Percentiles rank a stretch among this genome's conserved stretches.
Conservation (phyloP, 2,113 vertebrate species). For the Rhinolophus ferrumequinum region DNA sequence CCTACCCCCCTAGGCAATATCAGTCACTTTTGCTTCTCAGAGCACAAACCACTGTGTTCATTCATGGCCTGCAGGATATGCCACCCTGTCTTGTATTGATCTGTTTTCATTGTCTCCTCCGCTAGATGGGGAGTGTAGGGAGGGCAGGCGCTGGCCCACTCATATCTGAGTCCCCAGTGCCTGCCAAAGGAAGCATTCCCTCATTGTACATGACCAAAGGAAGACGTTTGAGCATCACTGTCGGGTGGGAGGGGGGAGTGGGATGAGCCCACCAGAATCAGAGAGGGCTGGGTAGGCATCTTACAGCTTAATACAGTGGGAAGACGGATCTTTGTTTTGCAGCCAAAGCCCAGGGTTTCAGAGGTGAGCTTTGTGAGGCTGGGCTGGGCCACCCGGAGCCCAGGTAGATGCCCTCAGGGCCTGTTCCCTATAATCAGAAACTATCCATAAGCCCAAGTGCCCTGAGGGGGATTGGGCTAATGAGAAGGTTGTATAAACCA, state of each 20-base stretch:
- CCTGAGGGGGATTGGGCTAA: constrained; percentile 51
- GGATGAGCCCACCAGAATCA: background rate
- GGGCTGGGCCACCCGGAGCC: background rate
- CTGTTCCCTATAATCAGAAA: background rate
- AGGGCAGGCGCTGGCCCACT: background rate
- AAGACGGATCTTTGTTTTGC: background rate
- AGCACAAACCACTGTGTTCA: background rate
- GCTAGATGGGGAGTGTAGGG: rapidly evolving
- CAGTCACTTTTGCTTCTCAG: background rate
- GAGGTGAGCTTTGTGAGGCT: background rate
- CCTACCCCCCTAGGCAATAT: background rate
- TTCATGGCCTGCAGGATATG: rapidly evolving
- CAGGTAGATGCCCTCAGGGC: background rate
- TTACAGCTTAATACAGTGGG: background rate
- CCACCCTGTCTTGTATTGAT: background rate
- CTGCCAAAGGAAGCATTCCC: background rate
- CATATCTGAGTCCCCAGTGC: background rate
- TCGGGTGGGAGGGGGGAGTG: background rate
- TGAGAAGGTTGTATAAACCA: constrained; percentile 4
- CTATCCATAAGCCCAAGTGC: background rate
- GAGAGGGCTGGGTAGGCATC: too few relatives aligned
- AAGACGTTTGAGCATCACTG: background rate
- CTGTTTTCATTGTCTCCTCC: background rate
- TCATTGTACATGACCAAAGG: rapidly evolving
- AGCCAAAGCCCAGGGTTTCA: background rate